Conservation (phyloP, 2,888 invertebrate species). For the Sympetrum striolatum region DNA sequence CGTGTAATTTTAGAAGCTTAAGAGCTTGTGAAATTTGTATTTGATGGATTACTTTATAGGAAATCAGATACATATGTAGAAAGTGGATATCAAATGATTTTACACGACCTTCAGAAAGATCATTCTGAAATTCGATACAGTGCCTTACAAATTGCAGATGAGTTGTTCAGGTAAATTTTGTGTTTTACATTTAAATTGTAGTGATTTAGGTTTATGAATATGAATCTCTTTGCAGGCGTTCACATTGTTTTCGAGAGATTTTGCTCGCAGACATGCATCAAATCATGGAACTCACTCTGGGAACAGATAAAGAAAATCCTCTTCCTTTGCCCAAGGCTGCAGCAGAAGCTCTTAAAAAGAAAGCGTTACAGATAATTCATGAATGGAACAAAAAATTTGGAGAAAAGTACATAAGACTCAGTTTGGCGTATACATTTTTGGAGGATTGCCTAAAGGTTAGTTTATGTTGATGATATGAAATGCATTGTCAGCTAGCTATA, state of each 20-base stretch:
- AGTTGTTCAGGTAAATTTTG: slow-evolving; percentile 59
- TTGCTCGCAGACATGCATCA: slow-evolving; percentile 60
- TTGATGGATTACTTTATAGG: slow-evolving; percentile 51
- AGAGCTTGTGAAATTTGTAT: too few species aligned
- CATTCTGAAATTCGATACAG: slow-evolving; percentile 65
- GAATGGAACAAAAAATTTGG: slow-evolving; percentile 63
- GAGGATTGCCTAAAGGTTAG: slow-evolving; percentile 51
- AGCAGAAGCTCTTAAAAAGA: slow-evolving; percentile 59
- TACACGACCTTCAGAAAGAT: slow-evolving; percentile 60
- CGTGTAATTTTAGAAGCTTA: too few species aligned
- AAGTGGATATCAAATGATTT: slow-evolving; percentile 58
- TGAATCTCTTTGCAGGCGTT: slow-evolving; percentile 54
- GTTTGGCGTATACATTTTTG: slow-evolving; percentile 59
- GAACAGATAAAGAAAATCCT: slow-evolving; percentile 58
- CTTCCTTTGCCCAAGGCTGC: slow-evolving; percentile 62
- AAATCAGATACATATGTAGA: slow-evolving; percentile 59
- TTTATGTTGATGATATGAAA: not conserved
- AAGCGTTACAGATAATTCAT: slow-evolving; percentile 59
- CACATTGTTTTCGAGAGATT: slow-evolving; percentile 62
- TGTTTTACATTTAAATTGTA: too few species aligned
- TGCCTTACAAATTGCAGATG: slow-evolving; percentile 62
- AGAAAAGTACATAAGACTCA: slow-evolving; percentile 59
- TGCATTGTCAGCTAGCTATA: not conserved
- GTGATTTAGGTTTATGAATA: too few species aligned
- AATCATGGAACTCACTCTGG: slow-evolving; percentile 60